Base-by-base conservation (phyloP, 2,888 invertebrate species). In the Acanthosepion esculentum region DNA sequence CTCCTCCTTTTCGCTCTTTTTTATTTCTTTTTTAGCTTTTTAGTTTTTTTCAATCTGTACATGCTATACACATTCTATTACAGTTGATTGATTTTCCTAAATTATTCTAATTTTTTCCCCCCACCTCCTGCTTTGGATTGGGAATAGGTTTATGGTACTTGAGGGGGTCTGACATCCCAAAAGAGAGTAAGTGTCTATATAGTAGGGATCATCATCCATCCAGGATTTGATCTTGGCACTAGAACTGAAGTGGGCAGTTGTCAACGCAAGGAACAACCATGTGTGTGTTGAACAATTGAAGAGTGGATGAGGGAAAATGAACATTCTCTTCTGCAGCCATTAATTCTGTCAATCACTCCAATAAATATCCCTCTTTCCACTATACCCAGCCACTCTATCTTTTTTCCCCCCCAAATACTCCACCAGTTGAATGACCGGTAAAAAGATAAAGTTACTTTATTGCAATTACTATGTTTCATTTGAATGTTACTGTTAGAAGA, bases 391-490 rank as follows among this genome's bases (percentile, higher is more conserved):
- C 4, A 10, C 78, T n/a, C 12, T 50, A 50, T 15, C 20, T 20
- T 20, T 55, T 15, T 20, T 23, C 23, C 23, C n/a, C 78, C 15
- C 12, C 33, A 78, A 78, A 78, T n/a, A n/a, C n/a, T 78, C n/a
- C 78, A 78, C 78, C 78, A 78, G 78, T 78, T 78, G 78, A 78
- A 78, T n/a, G 78, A n/a, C n/a, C 33, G 33, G 78, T n/a, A 78
- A 78, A 78, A 78, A 78, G n/a, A n/a, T 78, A 78, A 78, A 78
- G n/a, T 78, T 78, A 33, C 78, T n/a, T 78, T 78, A 78, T n/a
- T 10, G 78, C 78, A 78, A 78, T 78, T 78, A 78, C 78, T n/a
- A 78, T n/a, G n/a, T n/a, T n/a, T n/a, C 78, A 78, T 78, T 78
- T n/a, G 78, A 78, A 78, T n/a, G 78, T 78, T 78, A 12, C 78